Base-by-base conservation (phyloP, 2,888 invertebrate species). In the Octodonta nipae region DNA sequence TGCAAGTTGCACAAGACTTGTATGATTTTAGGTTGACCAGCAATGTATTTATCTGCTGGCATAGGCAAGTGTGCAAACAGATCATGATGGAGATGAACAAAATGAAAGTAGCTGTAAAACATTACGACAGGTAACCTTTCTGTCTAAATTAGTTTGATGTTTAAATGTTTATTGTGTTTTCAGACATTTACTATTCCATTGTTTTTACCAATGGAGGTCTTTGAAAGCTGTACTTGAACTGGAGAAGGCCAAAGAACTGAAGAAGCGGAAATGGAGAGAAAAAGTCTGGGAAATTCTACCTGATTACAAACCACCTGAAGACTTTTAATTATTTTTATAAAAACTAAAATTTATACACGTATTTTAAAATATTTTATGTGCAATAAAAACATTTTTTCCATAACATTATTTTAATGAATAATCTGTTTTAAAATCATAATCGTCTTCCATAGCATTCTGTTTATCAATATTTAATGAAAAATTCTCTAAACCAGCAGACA, bases 1-100 rank as follows among this genome's bases (percentile, higher is more conserved):
- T 65, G 47, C 75, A 78, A 62, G 78, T 79, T 1, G 82, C 84
- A 3, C 68, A 71, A 33, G 83, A 84, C 55, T 76, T 76, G 57
- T 71, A 73, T 44, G 78, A 80, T 38, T 62, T 78, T 34, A 43
- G 41, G 33, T 35, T 61, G 8, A 46, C 52, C 38, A 48, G 41
- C 15, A 56, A 47, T 34, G 36, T 43, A 25, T 61, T 61, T 37
- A 41, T 45, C 13, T 33, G 44, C n/a, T 60, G 56, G 55, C 51
- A 54, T 32, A 41, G 50, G 27, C 44, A 49, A 30, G 46, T 49
- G 5, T 55, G 51, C 30, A 39, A 37, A 26, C 44, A 52, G 43
- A 47, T 53, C 30, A 47, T 54, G 33, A 26, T 37, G 11, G 32
- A 47, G 29, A 34, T 45, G 12, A 50, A 46, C 33, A 50, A 48